Base-by-base conservation (phyloP, 1,140 invertebrate genomes). In the Drosophila erecta region DNA sequence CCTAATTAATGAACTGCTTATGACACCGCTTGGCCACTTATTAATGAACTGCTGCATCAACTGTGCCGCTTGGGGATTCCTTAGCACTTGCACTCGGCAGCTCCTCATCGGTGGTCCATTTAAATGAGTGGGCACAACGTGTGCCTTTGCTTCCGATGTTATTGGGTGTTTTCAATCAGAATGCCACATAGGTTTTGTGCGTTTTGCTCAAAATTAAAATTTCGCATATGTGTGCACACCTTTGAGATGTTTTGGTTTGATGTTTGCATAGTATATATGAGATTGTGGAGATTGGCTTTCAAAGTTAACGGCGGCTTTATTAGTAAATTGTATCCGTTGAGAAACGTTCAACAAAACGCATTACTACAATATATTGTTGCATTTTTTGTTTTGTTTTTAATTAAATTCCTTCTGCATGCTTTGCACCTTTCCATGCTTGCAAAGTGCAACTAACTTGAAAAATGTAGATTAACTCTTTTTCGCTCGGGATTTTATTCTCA, bases 381-480 rank as follows among this genome's bases (percentile, higher is more conserved):
- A 15, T 22, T 17, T 6, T 8, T 35, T 2, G 7, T 17, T 1
- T 17, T 17, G 1, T 17, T 17, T 17, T 17, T 4, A 51, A 51
- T 41, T 17, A 5, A 51, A 61, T 22, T 22, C 3, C 15, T 38
- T 53, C 41, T 24, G 20, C 14, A 8, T 30, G 7, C 7, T 33
- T 30, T 4, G n/a, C 71, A 35, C 30, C 14, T 7, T 27, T 27
- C 10, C 50, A 20, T 20, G 27, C 38, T 74, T 50, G 46, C 65
- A 38, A 38, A 54, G 65, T 66, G 69, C 47, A 79, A 74, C 77
- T 58, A 79, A 79, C 56, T 79, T 79, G 47, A 79, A 57, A 55
- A 74, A 51, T 69, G 53, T 59, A 49, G 61, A 79, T 80, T 55
- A 57, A 80, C 75, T 79, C 60, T 55, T n/a, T 66, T 30, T 51